Conservation (phyloP, 2,888 invertebrate species). For the Leuctra nigra region DNA sequence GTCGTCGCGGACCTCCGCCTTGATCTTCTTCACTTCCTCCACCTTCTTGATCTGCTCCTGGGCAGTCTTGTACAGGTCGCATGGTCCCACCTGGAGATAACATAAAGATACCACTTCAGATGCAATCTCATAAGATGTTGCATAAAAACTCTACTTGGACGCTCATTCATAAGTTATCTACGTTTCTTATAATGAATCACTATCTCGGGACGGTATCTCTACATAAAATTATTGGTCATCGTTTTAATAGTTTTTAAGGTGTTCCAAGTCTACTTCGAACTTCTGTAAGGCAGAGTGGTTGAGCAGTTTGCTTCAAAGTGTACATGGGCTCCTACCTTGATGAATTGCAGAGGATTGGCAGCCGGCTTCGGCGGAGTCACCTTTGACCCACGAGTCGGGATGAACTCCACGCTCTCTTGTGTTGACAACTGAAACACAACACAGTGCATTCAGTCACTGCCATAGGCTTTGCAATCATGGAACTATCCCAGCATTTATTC, state of each 20-base stretch:
- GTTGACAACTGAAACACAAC: constrained; percentile 26
- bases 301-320: neutral
- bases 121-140: too few species aligned
- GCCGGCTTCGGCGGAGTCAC: constrained; percentile 77
- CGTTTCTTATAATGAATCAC: too few species aligned
- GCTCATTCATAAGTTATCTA: too few species aligned
- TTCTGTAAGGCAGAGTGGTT: neutral
- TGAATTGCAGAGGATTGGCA: constrained; percentile 81
- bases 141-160: too few species aligned
- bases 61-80: constrained; percentile 75
- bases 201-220: too few species aligned
- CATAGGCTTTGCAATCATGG: too few species aligned
- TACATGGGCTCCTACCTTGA: constrained; percentile 44
- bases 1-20: constrained; percentile 72
- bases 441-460: too few species aligned
- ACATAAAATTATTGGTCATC: too few species aligned
- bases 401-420: constrained; percentile 32
- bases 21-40: constrained; percentile 76
- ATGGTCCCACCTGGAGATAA: constrained; percentile 68
- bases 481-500: too few species aligned
- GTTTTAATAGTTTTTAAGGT: too few species aligned
- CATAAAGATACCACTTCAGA: too few species aligned
- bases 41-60: constrained; percentile 78
- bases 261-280: too few species aligned
- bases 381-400: constrained; percentile 51